phyloP scores from a whole-genome alignment of 2,888 invertebrate genomes.

The Drosophila pseudotakahashii region DNA sequence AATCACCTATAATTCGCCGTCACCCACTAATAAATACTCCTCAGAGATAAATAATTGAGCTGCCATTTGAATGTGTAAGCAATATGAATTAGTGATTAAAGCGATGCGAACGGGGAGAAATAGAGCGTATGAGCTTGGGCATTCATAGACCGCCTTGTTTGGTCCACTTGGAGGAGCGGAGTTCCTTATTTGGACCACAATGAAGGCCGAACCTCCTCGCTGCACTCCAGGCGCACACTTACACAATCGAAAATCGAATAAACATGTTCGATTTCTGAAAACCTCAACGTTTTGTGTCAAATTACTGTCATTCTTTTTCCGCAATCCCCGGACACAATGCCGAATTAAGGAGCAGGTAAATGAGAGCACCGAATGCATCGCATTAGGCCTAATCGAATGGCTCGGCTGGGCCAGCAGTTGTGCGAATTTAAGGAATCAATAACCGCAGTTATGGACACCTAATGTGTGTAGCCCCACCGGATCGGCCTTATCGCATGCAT shows the following conservation, averaged over 20 bases:
- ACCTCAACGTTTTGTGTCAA: conserved; percentile 72
- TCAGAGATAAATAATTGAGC: conserved; percentile 9
- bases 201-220: conserved; percentile 28
- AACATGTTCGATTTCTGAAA: conserved; percentile 62
- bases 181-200: conserved; percentile 75
- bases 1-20: neutral
- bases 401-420: conserved; percentile 2
- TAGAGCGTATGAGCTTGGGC: conserved; percentile 26
- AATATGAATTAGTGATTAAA: conserved; percentile 39
- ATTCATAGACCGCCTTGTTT: conserved; percentile 59
- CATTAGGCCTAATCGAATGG: conserved; percentile 19
- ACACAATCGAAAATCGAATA: conserved; percentile 61
- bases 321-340: conserved; percentile 37
- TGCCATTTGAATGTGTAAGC: conserved; percentile 16
- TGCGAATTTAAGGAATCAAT: conserved; percentile 43
- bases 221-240: conserved; percentile 14
- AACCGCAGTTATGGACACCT: conserved; percentile 37
- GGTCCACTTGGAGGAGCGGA: conserved; percentile 53
- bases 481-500: conserved; percentile 51
- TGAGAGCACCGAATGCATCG: conserved; percentile 13
- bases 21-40: conserved; percentile 1
- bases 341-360: conserved; percentile 46
- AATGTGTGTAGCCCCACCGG: conserved; percentile 15
- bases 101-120: conserved; percentile 21
- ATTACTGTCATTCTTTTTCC: conserved; percentile 73